phyloP scores from a whole-genome alignment of 2,888 invertebrate species.

The Kuschelorhynchus macadamiae region DNA sequence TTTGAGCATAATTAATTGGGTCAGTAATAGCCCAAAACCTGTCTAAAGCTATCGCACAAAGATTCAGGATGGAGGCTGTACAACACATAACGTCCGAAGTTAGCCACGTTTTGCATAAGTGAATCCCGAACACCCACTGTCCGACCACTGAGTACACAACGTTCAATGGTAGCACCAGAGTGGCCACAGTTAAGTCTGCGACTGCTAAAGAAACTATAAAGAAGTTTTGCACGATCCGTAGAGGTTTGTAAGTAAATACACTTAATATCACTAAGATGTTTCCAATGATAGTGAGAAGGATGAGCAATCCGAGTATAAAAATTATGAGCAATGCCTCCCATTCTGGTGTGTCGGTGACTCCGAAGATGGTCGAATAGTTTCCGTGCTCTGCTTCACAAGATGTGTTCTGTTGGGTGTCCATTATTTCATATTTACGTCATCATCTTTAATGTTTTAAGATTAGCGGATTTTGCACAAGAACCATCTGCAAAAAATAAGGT shows the following conservation, averaged over 20 bases:
- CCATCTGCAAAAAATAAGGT: too few relatives aligned
- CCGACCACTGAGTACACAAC: constrained; percentile 92
- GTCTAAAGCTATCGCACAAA: constrained; percentile 96
- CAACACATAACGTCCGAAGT: constrained; percentile 96
- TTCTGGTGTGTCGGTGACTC: constrained; percentile 83
- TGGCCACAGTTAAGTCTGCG: constrained; percentile 92
- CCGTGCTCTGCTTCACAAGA: constrained; percentile 57
- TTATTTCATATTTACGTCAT: constrained; percentile 17
- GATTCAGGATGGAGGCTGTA: constrained; percentile 94
- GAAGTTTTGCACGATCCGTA: constrained; percentile 95
- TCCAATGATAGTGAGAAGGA: constrained; percentile 90
- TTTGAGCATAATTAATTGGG: constrained; percentile 94
- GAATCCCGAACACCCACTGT: constrained; percentile 93
- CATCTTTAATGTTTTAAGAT: too few relatives aligned
- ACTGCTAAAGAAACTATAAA: constrained; percentile 96
- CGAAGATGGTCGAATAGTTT: constrained; percentile 76
- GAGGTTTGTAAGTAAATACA: constrained; percentile 94
- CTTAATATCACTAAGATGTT: constrained; percentile 94
- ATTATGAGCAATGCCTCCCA: constrained; percentile 89
- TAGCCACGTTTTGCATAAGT: constrained; percentile 94
- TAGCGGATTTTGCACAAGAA: too few relatives aligned
- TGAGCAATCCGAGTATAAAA: constrained; percentile 85
- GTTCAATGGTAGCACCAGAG: constrained; percentile 92
- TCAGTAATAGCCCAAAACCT: constrained; percentile 96
- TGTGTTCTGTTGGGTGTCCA: constrained; percentile 36